Evolutionary conservation across 2,113 vertebrate species (phyloP).

Genomic region (Regulus satrapa): DNA sequence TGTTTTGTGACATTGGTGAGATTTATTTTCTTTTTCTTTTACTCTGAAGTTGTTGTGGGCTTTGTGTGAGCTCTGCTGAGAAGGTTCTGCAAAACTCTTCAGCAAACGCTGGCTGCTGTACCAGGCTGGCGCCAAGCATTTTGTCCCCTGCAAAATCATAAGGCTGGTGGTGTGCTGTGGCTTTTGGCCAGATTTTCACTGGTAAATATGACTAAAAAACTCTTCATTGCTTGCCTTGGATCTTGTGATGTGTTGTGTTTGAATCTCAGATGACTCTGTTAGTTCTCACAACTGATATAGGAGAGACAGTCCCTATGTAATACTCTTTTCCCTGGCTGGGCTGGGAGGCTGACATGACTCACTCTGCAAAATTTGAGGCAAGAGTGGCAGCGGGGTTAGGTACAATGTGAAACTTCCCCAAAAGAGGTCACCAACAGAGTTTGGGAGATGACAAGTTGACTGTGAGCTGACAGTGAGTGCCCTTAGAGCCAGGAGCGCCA

Average conservation of each 20-base stretch:
- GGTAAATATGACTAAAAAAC: neutral
- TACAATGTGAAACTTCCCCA: neutral
- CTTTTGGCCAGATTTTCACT: neutral
- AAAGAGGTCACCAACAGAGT: neutral
- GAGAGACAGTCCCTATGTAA: neutral
- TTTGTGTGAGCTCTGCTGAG: neutral
- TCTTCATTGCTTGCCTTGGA: neutral
- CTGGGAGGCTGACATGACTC: neutral
- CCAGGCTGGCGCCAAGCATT: neutral
- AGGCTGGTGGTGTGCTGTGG: neutral
- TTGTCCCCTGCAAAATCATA: neutral
- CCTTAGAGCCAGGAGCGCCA: neutral
- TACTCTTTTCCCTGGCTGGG: neutral
- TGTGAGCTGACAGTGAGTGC: neutral
- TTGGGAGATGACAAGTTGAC: neutral
- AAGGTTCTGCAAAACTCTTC: rapidly evolving
- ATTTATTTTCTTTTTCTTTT: neutral
- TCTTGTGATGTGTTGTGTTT: neutral
- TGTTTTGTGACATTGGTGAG: rapidly evolving
- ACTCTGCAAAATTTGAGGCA: neutral
- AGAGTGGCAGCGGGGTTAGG: neutral
- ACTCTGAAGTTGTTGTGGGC: neutral
- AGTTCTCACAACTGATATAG: neutral
- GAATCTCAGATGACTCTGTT: neutral
- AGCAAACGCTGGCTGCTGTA: neutral